Evolutionary conservation across 2,113 vertebrate species (phyloP).

Genomic region (Alouatta palliata): DNA sequence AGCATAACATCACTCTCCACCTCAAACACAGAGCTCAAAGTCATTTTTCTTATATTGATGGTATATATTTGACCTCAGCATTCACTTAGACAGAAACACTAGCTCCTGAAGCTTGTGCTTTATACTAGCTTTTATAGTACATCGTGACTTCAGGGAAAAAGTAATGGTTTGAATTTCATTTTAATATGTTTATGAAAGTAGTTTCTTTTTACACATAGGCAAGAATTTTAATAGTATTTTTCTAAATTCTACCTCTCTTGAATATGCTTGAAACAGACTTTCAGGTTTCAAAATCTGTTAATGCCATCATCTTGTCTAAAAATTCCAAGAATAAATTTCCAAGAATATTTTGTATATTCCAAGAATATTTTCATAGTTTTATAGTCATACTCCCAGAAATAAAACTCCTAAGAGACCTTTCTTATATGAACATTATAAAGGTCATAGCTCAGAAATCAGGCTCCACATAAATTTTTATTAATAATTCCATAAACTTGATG

Average conservation of each 20-base stretch:
- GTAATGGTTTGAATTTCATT: not conserved
- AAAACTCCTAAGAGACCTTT: not conserved
- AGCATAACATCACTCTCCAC: not conserved
- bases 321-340: not conserved
- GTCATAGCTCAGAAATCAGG: not conserved
- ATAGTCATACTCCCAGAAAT: slow-evolving; percentile 41
- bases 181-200: not conserved
- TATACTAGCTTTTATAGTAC: not conserved
- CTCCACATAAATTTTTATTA: not conserved
- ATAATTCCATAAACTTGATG: not conserved
- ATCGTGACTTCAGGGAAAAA: not conserved
- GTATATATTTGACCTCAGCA: not conserved
- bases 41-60: not conserved
- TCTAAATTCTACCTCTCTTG: not conserved
- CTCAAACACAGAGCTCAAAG: not conserved
- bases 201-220: not conserved
- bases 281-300: not conserved
- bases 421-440: not conserved
- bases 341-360: no score
- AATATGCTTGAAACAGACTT: not conserved
- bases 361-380: no score
- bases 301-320: not conserved
- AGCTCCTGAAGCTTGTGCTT: not conserved
- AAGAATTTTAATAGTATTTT: not conserved
- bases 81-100: not conserved